phyloP scores from a whole-genome alignment of 2,797 vertebrate species.

The Acanthornis magna region DNA sequence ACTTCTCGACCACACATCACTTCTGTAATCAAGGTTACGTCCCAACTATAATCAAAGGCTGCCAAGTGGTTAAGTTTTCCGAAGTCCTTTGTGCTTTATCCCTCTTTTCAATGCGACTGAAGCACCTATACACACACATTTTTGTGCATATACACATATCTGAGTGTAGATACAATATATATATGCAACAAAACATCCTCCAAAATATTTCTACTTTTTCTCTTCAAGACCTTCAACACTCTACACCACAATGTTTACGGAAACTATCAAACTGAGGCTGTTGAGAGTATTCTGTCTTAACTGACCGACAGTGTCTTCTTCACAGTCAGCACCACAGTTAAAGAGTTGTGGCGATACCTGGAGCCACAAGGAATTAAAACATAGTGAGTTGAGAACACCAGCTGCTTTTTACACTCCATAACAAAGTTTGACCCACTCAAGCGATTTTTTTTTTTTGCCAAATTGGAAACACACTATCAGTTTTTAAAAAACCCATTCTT shows the following conservation, averaged over 20 bases:
- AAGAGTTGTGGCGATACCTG: not conserved
- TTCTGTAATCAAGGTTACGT: not conserved
- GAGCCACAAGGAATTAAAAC: not conserved
- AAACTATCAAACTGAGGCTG: not conserved
- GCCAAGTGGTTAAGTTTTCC: not conserved
- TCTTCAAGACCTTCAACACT: not conserved
- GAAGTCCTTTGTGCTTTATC: not conserved
- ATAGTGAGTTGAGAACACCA: not conserved
- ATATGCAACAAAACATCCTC: not conserved
- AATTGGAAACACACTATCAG: not conserved
- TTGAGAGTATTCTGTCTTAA: not conserved
- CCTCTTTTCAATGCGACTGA: not conserved
- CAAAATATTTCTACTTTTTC: not conserved
- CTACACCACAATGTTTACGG: not conserved
- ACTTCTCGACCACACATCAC: not conserved
- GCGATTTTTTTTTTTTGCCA: not conserved
- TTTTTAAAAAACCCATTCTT: rapidly evolving
- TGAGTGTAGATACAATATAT: no score
- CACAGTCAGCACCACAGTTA: not conserved
- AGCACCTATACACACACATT: not conserved
- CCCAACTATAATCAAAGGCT: not conserved
- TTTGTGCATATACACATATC: no score
- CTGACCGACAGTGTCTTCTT: not conserved
- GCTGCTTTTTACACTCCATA: not conserved
- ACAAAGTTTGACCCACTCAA: not conserved